Base-by-base conservation (phyloP, 2,797 vertebrate genomes). In the Orientallactaga sibirica region DNA sequence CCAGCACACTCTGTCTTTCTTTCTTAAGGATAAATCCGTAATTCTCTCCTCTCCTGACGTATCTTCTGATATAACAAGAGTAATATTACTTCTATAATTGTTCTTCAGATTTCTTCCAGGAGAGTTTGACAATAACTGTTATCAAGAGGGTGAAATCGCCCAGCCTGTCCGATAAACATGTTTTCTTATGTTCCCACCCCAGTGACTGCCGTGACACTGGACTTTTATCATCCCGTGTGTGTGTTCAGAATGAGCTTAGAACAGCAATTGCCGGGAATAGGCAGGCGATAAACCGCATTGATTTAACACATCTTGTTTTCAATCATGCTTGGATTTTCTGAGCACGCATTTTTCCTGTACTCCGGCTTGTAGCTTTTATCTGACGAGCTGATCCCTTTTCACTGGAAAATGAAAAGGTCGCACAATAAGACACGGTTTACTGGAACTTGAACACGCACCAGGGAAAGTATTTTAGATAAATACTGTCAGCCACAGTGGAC, bases 291-390 rank as follows among this genome's bases (percentile, higher is more conserved):
- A 98, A 99, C 98, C 97, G 98, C 98, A 98, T 98, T 98, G 98
- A 99, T 98, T 98, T 98, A 98, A 98, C 98, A 98, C 98, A 98
- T 98, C 98, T 98, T 98, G 98, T 98, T 98, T 98, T 98, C 98
- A 98, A 98, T 98, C 98, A 98, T 98, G 98, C 98, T 98, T 97
- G 97, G 98, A 98, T 98, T 98, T 98, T 98, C 98, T 98, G 98
- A 98, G 98, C 98, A 98, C 97, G 98, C 98, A 98, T 98, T 98
- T 98, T 98, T 98, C 98, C 98, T 98, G 98, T 98, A 98, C 98
- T 98, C 96, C 22, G 96, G 98, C 98, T 98, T 98, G 98, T 98
- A 98, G 98, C 98, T 98, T 98, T 98, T 98, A 98, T 98, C 98
- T 98, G 98, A 98, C 98, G 98, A 98, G 98, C 98, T 98, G 98